Evolutionary conservation across 2,797 vertebrate genomes (phyloP).

Genomic region (Borostomias antarcticus): DNA sequence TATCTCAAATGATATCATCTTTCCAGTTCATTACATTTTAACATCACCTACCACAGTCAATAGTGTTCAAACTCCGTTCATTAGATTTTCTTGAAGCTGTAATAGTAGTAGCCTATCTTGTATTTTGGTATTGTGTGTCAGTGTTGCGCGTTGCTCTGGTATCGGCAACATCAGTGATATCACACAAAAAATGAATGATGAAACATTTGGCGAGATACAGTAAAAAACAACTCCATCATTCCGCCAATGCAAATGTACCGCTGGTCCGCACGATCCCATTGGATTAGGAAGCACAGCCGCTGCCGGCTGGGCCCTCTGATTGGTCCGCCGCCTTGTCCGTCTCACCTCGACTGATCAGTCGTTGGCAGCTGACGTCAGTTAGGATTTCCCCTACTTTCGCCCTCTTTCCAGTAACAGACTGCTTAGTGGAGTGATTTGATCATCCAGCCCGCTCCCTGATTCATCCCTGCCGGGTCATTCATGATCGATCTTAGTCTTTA

Average conservation of each 20-base stretch:
- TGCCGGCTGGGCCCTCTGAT: conserved; percentile 33
- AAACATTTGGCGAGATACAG: conserved; percentile 35
- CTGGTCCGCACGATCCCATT: conserved; percentile 19
- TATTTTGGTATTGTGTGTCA: not conserved
- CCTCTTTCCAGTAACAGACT: conserved; percentile 36
- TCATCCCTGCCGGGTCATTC: too few species aligned
- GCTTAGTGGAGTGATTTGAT: too few species aligned
- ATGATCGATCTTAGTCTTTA: too few species aligned
- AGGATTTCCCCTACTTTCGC: conserved; percentile 53
- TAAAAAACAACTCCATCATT: conserved; percentile 16
- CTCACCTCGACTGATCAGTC: conserved; percentile 55
- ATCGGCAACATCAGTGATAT: too few species aligned
- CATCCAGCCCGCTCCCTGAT: too few species aligned
- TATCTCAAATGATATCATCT: too few species aligned
- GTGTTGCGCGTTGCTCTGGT: not conserved
- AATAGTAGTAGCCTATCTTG: too few species aligned
- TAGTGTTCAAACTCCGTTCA: too few species aligned
- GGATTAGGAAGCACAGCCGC: conserved; percentile 9
- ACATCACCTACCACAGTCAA: too few species aligned
- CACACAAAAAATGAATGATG: too few species aligned
- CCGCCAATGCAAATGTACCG: conserved; percentile 7
- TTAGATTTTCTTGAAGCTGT: too few species aligned
- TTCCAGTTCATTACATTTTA: too few species aligned
- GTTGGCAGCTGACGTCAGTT: conserved; percentile 51
- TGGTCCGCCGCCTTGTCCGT: conserved; percentile 49